These are phyloP conservation scores for Bungarus multicinctus DNA, from an alignment of 2,113 vertebrate species.

Conservation along the genomic window DNA sequence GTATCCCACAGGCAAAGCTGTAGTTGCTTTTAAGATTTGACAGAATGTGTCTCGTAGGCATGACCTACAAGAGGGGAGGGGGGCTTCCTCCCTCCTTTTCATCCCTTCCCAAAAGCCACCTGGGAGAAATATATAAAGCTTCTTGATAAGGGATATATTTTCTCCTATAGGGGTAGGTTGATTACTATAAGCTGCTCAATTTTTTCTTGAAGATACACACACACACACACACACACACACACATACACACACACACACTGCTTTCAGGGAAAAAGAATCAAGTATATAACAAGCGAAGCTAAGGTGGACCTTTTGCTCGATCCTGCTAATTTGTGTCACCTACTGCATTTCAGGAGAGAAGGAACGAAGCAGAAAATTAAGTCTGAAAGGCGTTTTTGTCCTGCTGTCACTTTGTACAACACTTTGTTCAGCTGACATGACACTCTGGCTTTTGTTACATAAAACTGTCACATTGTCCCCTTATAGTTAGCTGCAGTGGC, in stretches of 20 bases:
- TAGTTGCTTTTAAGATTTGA: constrained; percentile 79
- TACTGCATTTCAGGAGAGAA: constrained; percentile 64
- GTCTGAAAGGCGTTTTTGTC: constrained; percentile 82
- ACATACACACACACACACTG: not conserved
- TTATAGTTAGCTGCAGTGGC: constrained; percentile 77
- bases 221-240: no score
- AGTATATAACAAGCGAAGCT: constrained; percentile 67
- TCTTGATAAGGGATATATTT: constrained; percentile 75
- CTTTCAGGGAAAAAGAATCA: constrained; percentile 70
- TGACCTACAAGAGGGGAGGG: constrained; percentile 80
- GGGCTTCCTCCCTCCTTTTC: constrained; percentile 57
- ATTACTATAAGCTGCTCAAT: constrained; percentile 73
- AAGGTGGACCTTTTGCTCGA: constrained; percentile 66
- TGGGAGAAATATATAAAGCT: constrained; percentile 75
- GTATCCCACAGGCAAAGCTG: constrained; percentile 82
- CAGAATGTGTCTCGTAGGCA: constrained; percentile 81
- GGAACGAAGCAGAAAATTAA: constrained; percentile 85
- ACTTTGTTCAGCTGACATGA: constrained; percentile 81
- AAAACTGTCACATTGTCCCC: constrained; percentile 81
- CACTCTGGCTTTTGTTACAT: constrained; percentile 82
- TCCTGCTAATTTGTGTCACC: constrained; percentile 79
- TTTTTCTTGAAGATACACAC: constrained; percentile 49
- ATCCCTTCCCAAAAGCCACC: constrained; percentile 74
- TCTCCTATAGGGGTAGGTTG: constrained; percentile 71
- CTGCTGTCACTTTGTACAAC: constrained; percentile 81